phyloP scores from a whole-genome alignment of 2,888 invertebrate genomes.

The Patella pellucida region DNA sequence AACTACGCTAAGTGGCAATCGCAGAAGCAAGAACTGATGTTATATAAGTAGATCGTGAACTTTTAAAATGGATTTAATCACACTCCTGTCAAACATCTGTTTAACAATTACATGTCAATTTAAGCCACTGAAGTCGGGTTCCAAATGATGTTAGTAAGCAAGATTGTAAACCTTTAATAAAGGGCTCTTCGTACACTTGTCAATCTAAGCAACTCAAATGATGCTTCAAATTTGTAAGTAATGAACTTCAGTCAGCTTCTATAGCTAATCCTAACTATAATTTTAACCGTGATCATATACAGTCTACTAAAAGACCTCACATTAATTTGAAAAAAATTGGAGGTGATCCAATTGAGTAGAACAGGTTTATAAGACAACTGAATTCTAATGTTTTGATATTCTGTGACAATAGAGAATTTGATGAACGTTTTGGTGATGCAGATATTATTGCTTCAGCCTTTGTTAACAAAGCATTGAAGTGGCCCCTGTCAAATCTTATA shows the following conservation, averaged over 20 bases:
- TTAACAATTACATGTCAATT: not conserved
- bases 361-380: constrained; percentile 4
- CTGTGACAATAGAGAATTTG: not conserved
- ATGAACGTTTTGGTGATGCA: no score
- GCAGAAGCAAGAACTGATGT: not conserved
- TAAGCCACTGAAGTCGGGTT: not conserved
- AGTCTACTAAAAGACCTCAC: not conserved
- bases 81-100: not conserved
- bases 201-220: not conserved
- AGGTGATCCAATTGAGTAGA: not conserved
- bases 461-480: constrained; percentile 25
- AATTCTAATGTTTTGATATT: not conserved
- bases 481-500: constrained; percentile 22
- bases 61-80: not conserved
- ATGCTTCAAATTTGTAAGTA: not conserved
- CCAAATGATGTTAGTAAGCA: not conserved
- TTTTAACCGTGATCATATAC: not conserved
- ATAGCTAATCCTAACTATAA: no score
- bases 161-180: no score
- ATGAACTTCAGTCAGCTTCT: no score
- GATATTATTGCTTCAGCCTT: constrained; percentile 21
- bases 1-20: not conserved
- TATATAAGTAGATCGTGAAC: not conserved
- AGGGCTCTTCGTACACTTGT: no score
- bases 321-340: not conserved